Conservation (phyloP, 92 coral and sea anemone genomes). For the Diadumene lineata region DNA sequence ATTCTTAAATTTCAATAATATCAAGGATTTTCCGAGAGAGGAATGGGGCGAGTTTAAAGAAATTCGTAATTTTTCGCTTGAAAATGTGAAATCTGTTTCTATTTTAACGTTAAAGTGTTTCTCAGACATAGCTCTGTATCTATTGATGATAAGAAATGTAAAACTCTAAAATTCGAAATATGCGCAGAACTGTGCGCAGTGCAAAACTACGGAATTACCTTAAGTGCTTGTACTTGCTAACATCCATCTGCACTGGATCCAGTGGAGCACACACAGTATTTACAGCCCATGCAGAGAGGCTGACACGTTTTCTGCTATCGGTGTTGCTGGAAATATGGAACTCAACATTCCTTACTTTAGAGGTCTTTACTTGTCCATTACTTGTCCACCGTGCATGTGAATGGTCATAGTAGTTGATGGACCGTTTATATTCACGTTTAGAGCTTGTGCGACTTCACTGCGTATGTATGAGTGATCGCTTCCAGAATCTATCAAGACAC, state of each 20-base stretch:
- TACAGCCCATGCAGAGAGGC: constrained; percentile 32
- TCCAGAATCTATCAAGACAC: constrained; percentile 36
- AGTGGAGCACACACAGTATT: constrained; percentile 32
- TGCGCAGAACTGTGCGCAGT: no score
- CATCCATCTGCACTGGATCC: constrained; percentile 11
- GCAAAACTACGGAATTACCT: no score
- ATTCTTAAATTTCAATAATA: no score
- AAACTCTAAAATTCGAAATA: no score
- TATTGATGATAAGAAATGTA: no score
- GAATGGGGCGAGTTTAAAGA: no score
- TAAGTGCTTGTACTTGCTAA: constrained; percentile 16
- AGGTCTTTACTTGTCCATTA: no score
- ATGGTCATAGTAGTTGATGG: constrained; percentile 26
- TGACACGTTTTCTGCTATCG: background rate
- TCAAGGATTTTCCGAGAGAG: no score
- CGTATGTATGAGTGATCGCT: constrained; percentile 24
- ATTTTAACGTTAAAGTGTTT: no score
- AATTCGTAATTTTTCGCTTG: no score
- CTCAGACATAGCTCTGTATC: no score
- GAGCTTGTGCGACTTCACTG: constrained; percentile 7
- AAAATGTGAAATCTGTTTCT: no score
- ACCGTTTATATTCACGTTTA: background rate
- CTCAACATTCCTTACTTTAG: constrained; percentile 8
- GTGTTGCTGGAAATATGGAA: constrained; percentile 3
- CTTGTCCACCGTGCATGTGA: constrained; percentile 32